phyloP scores from a whole-genome alignment of 2,888 invertebrate species.

The Eristalis tenax region DNA sequence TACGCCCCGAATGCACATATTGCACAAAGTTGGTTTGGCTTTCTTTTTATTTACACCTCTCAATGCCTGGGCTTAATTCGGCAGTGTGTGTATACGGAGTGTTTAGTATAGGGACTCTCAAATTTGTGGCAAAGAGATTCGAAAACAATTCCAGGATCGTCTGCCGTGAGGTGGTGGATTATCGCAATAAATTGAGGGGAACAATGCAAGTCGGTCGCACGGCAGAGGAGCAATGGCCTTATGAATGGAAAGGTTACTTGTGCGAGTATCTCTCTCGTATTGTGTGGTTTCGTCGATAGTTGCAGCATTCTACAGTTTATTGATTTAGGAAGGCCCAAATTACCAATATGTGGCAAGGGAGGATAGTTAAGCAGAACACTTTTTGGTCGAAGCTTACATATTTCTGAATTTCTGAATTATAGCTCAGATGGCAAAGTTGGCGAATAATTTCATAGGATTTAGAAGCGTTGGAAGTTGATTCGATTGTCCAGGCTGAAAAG shows the following conservation, averaged over 20 bases:
- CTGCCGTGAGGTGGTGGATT: slow-evolving; percentile 34
- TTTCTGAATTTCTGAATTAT: too few relatives aligned
- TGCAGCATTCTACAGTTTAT: too few relatives aligned
- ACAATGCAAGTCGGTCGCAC: slow-evolving; percentile 50
- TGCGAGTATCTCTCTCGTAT: not conserved
- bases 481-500: too few relatives aligned
- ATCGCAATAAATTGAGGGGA: slow-evolving; percentile 49
- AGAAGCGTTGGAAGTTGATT: too few relatives aligned
- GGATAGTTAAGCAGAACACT: too few relatives aligned
- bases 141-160: slow-evolving; percentile 46
- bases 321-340: too few relatives aligned
- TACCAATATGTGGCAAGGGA: too few relatives aligned
- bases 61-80: slow-evolving; percentile 19
- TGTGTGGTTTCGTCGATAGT: not conserved
- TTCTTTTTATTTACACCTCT: slow-evolving; percentile 21
- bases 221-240: slow-evolving; percentile 33
- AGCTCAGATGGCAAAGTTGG: too few relatives aligned
- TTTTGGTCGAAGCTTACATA: too few relatives aligned
- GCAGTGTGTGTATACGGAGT: not conserved
- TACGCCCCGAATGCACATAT: slow-evolving; percentile 26
- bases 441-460: too few relatives aligned
- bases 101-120: slow-evolving; percentile 4
- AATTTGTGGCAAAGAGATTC: slow-evolving; percentile 25
- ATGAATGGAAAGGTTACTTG: slow-evolving; percentile 6
- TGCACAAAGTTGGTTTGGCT: slow-evolving; percentile 18